phyloP scores from a whole-genome alignment of 2,113 vertebrate species.

The Lipotes vexillifer region DNA sequence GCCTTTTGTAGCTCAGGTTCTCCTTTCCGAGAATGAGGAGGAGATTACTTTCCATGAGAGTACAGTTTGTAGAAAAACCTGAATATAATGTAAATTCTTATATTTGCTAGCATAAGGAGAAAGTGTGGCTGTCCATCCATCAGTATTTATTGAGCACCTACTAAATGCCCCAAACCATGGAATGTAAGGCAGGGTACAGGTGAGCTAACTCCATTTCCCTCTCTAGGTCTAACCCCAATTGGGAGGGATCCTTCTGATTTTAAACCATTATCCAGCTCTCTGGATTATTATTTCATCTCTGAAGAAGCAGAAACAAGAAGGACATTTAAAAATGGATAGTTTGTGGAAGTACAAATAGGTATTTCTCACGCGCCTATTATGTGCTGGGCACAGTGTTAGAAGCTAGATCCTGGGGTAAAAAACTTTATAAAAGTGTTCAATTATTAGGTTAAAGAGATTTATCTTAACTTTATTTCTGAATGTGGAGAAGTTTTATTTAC shows the following conservation, averaged over 20 bases:
- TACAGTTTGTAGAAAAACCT: background rate
- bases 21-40: background rate
- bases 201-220: background rate
- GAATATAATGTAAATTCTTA: background rate
- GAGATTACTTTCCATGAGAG: background rate
- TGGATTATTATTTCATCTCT: background rate
- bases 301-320: constrained; percentile 1
- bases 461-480: background rate
- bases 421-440: background rate
- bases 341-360: background rate
- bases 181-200: background rate
- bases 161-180: background rate
- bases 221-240: background rate
- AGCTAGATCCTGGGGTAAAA: background rate
- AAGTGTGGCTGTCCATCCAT: background rate
- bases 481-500: background rate
- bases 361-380: background rate
- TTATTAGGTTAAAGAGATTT: background rate
- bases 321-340: background rate
- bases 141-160: background rate
- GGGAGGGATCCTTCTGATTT: background rate
- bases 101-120: background rate
- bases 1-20: background rate
- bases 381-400: background rate
- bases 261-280: background rate